Conservation (phyloP, 2,888 invertebrate species). For the Meganola albula region DNA sequence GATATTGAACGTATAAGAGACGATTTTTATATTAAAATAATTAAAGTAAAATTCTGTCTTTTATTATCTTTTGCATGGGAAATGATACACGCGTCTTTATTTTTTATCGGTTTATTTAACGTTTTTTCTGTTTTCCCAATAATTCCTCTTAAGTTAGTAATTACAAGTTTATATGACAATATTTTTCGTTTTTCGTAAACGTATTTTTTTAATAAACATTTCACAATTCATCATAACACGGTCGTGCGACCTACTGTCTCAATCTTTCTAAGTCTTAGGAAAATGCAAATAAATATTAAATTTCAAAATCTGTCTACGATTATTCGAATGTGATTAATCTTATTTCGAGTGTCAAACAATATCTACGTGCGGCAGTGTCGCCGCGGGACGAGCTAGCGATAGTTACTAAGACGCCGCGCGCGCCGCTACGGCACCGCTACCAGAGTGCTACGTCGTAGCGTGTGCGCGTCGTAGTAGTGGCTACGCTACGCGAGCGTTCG, state of each 20-base stretch:
- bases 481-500: constrained; percentile 25
- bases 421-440: constrained; percentile 30
- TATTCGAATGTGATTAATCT: constrained; percentile 72
- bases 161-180: constrained; percentile 77
- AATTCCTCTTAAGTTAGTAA: constrained; percentile 76
- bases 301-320: constrained; percentile 72
- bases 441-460: constrained; percentile 29
- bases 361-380: constrained; percentile 47
- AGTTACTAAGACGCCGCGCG: constrained; percentile 28
- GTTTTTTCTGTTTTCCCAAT: constrained; percentile 72
- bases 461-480: constrained; percentile 18
- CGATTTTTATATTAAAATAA: constrained; percentile 72
- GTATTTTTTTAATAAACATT: constrained; percentile 76
- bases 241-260: constrained; percentile 75
- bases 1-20: constrained; percentile 76
- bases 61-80: constrained; percentile 1
- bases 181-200: constrained; percentile 76
- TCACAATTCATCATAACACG: constrained; percentile 75
- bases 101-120: constrained; percentile 77
- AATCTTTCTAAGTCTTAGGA: constrained; percentile 76
- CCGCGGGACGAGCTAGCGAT: constrained; percentile 14
- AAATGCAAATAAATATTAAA: constrained; percentile 76
- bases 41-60: constrained; percentile 40
- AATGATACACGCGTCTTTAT: constrained; percentile 62
- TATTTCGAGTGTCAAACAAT: constrained; percentile 66